Percentiles rank a stretch among this genome's conserved stretches.
Evolutionary conservation across 2,888 invertebrate species (phyloP).

Genomic region (Mycalesis mineus): DNA sequence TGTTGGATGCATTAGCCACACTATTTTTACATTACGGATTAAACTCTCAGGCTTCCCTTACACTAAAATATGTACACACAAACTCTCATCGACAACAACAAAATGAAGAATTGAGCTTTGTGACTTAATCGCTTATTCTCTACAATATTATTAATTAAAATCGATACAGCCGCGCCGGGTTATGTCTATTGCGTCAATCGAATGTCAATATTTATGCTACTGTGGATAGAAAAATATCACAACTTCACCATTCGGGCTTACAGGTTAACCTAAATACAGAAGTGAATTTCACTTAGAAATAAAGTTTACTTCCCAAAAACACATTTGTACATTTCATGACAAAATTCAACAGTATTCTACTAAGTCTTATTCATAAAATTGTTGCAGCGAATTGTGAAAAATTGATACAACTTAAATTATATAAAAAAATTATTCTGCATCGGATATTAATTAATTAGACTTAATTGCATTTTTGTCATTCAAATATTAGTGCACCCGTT

Average conservation of each 20-base stretch:
- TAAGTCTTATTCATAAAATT: constrained; percentile 68
- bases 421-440: constrained; percentile 63
- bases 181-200: constrained; percentile 43
- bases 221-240: constrained; percentile 69
- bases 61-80: constrained; percentile 74
- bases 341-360: constrained; percentile 76
- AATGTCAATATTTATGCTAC: constrained; percentile 38
- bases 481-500: constrained; percentile 77
- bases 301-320: constrained; percentile 73
- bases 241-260: constrained; percentile 71
- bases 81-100: constrained; percentile 65
- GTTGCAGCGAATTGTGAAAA: constrained; percentile 51
- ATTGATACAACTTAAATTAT: constrained; percentile 71
- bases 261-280: constrained; percentile 72
- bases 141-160: constrained; percentile 31
- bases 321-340: constrained; percentile 78
- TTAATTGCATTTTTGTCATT: constrained; percentile 76
- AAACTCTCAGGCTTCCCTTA: constrained; percentile 71
- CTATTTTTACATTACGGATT: constrained; percentile 57
- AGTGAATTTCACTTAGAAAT: constrained; percentile 68
- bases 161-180: constrained; percentile 49
- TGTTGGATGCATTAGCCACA: constrained; percentile 48
- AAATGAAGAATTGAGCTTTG: constrained; percentile 71
- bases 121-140: constrained; percentile 58
- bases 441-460: constrained; percentile 62